Evolutionary conservation across 2,113 vertebrate species (phyloP), one percentile per base, ranked within the genome.

Genomic region (Mesitornis unicolor): DNA sequence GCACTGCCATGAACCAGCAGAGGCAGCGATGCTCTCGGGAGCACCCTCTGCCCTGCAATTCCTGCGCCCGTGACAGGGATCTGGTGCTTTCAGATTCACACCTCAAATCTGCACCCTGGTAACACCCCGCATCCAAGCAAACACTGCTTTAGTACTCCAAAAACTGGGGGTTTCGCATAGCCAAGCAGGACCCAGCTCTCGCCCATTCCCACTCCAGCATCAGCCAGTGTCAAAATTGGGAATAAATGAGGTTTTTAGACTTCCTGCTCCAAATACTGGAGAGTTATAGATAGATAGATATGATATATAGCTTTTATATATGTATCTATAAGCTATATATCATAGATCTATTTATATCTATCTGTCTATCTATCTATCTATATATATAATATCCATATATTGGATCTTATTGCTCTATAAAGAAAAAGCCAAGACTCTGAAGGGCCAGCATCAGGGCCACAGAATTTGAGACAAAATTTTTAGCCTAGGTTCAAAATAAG

Each of bases 131-230:
- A 22, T 17, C 61, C 63, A 8, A 48, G 56, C 3, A 0, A 59
- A 38, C 16, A 2, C 7, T 3, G 16, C 17, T 26, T 43, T 15
- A 13, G 10, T 7, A 3, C 53, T 33, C 54, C 9, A 0, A 57
- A 50, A 57, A 16, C 56, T 33, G 4, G 36, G 65, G 64, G 5
- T 43, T 71, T 6, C 10, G 45, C 38, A 7, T 28, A 16, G n/a
- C 35, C 43, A 48, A 45, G 40, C 25, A 47, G 40, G n/a, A 26
- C 75, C 29, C 33, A 6, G 24, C 13, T 28, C 65, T 43, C 5
- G 7, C 1, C 1, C 6, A 6, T 3, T 3, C 3, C 42, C 7
- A 1, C 35, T 59, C 68, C 29, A 42, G 18, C 31, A 67, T 16
- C 40, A 18, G 59, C 60, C 17, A 13, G 16, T 25, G 60, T 19